Evolutionary conservation across 2,113 vertebrate species (phyloP).

Genomic region (Accipiter cooperii): DNA sequence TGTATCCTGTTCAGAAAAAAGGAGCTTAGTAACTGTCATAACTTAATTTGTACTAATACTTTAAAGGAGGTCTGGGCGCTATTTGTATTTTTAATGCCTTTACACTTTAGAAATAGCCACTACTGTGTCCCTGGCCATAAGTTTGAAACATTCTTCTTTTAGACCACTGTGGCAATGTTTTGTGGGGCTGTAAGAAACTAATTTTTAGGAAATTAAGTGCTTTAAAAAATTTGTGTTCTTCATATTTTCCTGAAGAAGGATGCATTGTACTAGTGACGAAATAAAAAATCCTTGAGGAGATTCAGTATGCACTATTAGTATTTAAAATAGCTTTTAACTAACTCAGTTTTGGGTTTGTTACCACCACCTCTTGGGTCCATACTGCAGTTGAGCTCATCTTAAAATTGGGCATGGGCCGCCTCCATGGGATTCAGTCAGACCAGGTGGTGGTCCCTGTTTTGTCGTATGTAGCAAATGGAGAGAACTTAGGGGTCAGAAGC

Average conservation of each 20-base stretch:
- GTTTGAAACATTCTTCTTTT: accelerated
- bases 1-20: neutral
- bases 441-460: neutral
- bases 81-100: neutral
- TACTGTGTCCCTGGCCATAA: neutral
- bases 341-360: neutral
- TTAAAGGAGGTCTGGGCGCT: neutral
- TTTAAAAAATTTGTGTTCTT: neutral
- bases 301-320: neutral
- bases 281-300: neutral
- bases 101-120: neutral
- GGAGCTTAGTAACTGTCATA: neutral
- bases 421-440: neutral
- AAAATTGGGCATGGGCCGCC: neutral
- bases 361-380: neutral
- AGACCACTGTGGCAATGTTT: neutral
- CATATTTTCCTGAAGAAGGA: neutral
- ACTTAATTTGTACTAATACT: neutral
- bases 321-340: neutral
- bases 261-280: neutral
- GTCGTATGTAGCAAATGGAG: neutral
- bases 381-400: neutral
- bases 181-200: neutral
- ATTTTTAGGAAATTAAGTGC: neutral
- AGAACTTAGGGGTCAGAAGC: neutral